Base-by-base conservation (phyloP, 2,797 vertebrate species). In the Sebastes hopkinsi region DNA sequence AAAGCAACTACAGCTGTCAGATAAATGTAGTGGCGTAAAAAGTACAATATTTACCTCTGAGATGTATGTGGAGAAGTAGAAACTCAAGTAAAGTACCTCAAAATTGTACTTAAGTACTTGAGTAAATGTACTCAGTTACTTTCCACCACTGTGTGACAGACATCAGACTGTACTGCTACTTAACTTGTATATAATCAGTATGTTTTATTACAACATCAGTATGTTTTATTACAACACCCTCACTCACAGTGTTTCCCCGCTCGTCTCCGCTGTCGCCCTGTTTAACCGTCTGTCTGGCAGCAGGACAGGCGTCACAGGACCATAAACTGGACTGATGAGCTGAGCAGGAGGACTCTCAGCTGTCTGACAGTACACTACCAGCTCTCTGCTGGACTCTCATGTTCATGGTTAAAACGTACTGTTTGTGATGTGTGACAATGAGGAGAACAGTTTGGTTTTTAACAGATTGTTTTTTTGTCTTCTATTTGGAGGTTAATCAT, bases 291-390 rank as follows among this genome's bases (percentile, higher is more conserved):
- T 34, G 34, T 56, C 58, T 70, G 79, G 65, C 54, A 70, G 72
- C 60, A 68, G 59, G 69, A 84, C 80, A 34, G 59, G 61, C 72
- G 25, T 87, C 81, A 34, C 23, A 60, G 60, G 14, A 36, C 30
- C 18, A 58, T 83, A 83, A 89, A 90, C 32, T 29, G 30, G 42
- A 29, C 30, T 70, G 80, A 84, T 85, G 81, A 74, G 62, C 23
- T 11, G 29, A 84, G 42, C 86, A 76, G 77, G 20, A 79, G 58
- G 64, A 72, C 30, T 66, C 16, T 38, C 59, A 55, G 71, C 72
- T 75, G 58, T 69, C 59, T 66, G 22, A 52, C 16, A 52, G 36
- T 30, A 30, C 58, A 59, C 42, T 7, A 42, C 27, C 7, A 4
- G 13, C n/a, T 62, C 22, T 30, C 32, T 12, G 1, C 32, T 20